These are phyloP conservation scores for Gryllus longicercus DNA, from an alignment of 2,888 invertebrate species.

Conservation along the genomic window DNA sequence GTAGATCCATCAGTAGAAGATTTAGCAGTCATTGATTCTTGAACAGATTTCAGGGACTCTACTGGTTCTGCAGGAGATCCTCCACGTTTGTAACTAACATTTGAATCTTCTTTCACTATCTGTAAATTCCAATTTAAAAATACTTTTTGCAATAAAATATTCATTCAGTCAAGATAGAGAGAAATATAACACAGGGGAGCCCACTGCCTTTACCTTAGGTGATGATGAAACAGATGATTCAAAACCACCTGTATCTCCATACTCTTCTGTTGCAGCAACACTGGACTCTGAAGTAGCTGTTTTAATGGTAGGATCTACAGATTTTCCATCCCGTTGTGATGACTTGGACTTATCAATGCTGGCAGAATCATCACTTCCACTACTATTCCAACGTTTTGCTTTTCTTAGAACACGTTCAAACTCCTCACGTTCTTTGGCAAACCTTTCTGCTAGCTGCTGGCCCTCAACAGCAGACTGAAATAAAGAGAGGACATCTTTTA, in stretches of 20 bases:
- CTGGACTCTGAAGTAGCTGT: background rate
- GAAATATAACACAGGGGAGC: background rate
- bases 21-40: background rate
- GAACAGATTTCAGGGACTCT: background rate
- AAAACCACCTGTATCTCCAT: background rate
- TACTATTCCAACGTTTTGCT: background rate
- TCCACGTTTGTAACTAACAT: background rate
- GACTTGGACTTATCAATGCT: background rate
- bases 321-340: background rate
- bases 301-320: background rate
- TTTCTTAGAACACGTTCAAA: conserved; percentile 4
- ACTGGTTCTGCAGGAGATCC: background rate
- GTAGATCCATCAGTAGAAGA: background rate
- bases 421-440: conserved; percentile 21
- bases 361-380: background rate
- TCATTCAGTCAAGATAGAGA: background rate
- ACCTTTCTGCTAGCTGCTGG: background rate
- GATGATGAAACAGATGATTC: background rate
- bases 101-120: background rate
- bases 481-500: background rate
- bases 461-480: background rate
- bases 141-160: too few relatives aligned
- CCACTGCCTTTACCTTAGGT: background rate
- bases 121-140: background rate
- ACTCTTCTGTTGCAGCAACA: background rate